phyloP scores from a whole-genome alignment of 1,140 invertebrate species.

The Musca vetustissima region DNA sequence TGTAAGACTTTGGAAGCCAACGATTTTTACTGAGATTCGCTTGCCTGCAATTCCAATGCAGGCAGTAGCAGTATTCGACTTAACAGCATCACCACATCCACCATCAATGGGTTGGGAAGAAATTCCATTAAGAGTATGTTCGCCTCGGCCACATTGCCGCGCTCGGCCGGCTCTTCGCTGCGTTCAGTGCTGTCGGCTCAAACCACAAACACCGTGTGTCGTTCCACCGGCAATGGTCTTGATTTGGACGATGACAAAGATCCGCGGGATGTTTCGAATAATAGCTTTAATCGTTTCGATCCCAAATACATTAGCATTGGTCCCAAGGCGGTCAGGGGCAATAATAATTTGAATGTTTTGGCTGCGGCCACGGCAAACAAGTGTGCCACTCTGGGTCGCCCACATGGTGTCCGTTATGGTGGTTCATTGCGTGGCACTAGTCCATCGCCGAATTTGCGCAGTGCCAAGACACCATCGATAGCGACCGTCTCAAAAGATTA shows the following conservation, averaged over 20 bases:
- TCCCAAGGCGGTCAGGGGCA: slow-evolving; percentile 59
- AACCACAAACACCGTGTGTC: slow-evolving; percentile 45
- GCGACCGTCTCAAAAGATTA: slow-evolving; percentile 55
- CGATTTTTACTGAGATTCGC: slow-evolving; percentile 89
- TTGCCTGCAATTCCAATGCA: slow-evolving; percentile 61
- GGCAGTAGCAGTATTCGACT: slow-evolving; percentile 55
- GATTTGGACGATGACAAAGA: slow-evolving; percentile 45
- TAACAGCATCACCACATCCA: slow-evolving; percentile 46
- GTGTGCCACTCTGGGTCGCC: slow-evolving; percentile 45
- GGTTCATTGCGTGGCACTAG: slow-evolving; percentile 57
- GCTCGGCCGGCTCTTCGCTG: slow-evolving; percentile 51
- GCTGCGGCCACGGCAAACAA: slow-evolving; percentile 46
- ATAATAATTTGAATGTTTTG: slow-evolving; percentile 48
- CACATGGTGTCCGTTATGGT: slow-evolving; percentile 54
- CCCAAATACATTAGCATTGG: slow-evolving; percentile 65
- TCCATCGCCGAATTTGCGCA: slow-evolving; percentile 50
- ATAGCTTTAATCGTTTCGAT: slow-evolving; percentile 63
- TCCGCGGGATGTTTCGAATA: slow-evolving; percentile 54
- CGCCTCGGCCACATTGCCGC: slow-evolving; percentile 49
- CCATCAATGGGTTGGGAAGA: slow-evolving; percentile 31
- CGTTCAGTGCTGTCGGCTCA: slow-evolving; percentile 48
- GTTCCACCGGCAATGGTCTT: slow-evolving; percentile 47
- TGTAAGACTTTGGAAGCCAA: slow-evolving; percentile 92
- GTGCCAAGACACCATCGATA: slow-evolving; percentile 51
- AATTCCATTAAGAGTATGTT: slow-evolving; percentile 53